Conservation (phyloP, 1,140 invertebrate species). For the Dendrolimus punctatus region DNA sequence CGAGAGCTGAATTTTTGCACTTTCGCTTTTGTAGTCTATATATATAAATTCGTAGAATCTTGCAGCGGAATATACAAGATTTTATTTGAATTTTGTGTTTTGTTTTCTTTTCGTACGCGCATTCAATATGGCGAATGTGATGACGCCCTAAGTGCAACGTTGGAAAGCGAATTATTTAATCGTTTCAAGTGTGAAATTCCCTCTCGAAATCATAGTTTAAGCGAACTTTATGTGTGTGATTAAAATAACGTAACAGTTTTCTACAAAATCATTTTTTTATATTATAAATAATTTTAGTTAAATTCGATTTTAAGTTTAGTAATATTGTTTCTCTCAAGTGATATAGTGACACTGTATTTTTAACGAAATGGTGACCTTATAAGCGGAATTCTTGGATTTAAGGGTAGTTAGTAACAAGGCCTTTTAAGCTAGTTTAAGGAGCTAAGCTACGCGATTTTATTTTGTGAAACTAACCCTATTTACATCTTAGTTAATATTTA, state of each 20-base stretch:
- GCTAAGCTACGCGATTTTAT: slow-evolving; percentile 43
- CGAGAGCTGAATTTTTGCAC: slow-evolving; percentile 40
- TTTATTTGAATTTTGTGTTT: slow-evolving; percentile 36
- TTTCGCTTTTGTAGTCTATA: slow-evolving; percentile 6
- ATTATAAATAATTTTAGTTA: slow-evolving; percentile 44
- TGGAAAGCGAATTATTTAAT: no score
- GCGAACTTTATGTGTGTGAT: slow-evolving; percentile 55
- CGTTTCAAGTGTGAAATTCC: slow-evolving; percentile 25
- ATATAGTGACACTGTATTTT: slow-evolving; percentile 56
- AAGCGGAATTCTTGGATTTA: slow-evolving; percentile 63
- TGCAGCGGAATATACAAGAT: slow-evolving; percentile 36
- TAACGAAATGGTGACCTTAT: slow-evolving; percentile 62
- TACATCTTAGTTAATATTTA: no score
- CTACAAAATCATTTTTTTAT: slow-evolving; percentile 55
- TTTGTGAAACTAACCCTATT: no score
- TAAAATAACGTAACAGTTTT: slow-evolving; percentile 57
- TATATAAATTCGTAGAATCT: slow-evolving; percentile 44
- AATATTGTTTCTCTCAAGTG: slow-evolving; percentile 59
- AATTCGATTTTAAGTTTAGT: slow-evolving; percentile 38
- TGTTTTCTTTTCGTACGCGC: neutral
- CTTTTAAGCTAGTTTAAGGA: slow-evolving; percentile 55
- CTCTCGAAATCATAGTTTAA: slow-evolving; percentile 57
- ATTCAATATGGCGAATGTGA: neutral
- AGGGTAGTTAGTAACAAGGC: slow-evolving; percentile 66
- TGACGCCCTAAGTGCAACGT: neutral